Evolutionary conservation across 2,113 vertebrate genomes (phyloP).

Genomic region (Myiozetetes cayanensis): DNA sequence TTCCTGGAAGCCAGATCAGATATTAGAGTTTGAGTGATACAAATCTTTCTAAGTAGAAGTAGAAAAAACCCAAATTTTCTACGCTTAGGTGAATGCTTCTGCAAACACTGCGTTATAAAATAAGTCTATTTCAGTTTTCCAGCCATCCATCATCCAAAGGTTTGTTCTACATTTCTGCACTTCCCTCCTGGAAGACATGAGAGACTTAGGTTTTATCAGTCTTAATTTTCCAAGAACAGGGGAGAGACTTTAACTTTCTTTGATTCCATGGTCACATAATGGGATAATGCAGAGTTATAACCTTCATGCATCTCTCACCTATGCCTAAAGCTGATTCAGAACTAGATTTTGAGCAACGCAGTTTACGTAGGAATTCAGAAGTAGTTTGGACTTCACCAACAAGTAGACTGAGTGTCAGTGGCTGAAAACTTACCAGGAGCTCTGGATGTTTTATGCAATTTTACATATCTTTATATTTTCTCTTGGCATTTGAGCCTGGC

Average conservation of each 20-base stretch:
- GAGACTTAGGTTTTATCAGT: background rate
- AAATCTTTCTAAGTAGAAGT: background rate
- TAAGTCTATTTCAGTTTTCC: background rate
- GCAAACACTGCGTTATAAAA: background rate
- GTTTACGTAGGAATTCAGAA: background rate
- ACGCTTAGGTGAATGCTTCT: background rate
- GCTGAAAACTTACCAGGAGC: background rate
- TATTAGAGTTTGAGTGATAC: background rate
- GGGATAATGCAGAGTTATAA: background rate
- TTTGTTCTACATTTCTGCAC: background rate
- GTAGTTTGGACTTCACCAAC: background rate
- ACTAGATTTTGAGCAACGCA: background rate
- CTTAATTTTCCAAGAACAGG: background rate
- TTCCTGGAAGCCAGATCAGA: background rate
- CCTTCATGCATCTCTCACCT: background rate
- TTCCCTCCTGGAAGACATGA: background rate
- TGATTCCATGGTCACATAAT: rapidly evolving
- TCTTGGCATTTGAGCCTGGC: background rate
- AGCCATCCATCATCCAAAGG: background rate
- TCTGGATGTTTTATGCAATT: background rate
- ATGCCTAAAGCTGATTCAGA: background rate
- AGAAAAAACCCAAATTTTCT: background rate
- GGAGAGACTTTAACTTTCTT: background rate
- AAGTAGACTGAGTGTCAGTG: background rate
- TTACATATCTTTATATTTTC: background rate